Evolutionary conservation across 2,797 vertebrate species (phyloP), one percentile per base, ranked within the genome.

Genomic region (Tamandua tetradactyla): DNA sequence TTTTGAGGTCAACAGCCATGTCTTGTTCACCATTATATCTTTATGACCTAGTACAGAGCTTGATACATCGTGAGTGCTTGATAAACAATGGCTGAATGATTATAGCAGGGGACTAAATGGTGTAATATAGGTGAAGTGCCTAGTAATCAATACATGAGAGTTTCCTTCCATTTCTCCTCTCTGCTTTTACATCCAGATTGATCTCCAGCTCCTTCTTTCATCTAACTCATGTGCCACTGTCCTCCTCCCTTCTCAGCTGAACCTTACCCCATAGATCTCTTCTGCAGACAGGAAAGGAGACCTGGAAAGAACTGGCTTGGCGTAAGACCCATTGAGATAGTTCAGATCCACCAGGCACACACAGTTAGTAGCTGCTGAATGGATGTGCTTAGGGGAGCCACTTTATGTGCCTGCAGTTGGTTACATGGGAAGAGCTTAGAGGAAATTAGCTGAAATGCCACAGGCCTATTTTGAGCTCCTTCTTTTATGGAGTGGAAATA

Each of bases 401-500:
- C 96, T 95, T 84, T 95, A 92, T 89, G 72, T 57, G 81, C 42
- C 74, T 7, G 37, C 8, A 1, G 85, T 93, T 92, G 76, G 96
- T 52, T 92, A 82, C 96, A 92, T 87, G 81, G 94, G 74, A 94
- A 97, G 57, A 91, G 91, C 96, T 97, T 96, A 96, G 88, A 96
- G 94, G 95, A 97, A 97, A 97, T 97, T 96, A 97, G 94, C 95
- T 23, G 94, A 97, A 97, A 97, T 96, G 96, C 97, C 96, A 96
- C 79, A 27, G 92, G 92, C 95, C 96, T 97, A 96, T 97, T 97
- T 97, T 96, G 95, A 96, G 97, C 90, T 37, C 82, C 88, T 87
- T 83, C 88, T 96, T 96, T 94, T 95, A 95, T 95, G 88, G 89
- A 96, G 95, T 96, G 88, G 94, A 96, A 95, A 95, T 93, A 92